Base-by-base conservation (phyloP, 2,797 vertebrate species). In the Pseudochaenichthys georgianus region DNA sequence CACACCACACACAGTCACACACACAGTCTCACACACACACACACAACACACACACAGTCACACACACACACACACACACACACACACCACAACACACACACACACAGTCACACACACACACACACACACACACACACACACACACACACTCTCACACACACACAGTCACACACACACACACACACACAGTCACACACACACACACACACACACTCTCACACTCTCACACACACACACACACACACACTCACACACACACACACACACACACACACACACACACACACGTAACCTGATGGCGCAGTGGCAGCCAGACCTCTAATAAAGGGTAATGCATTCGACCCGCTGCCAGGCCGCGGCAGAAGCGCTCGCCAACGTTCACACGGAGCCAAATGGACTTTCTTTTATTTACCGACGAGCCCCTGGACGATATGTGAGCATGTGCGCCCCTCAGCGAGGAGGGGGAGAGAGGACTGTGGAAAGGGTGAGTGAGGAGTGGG, bases 311-410 rank as follows among this genome's bases (percentile, higher is more conserved):
- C 93, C 93, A 94, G 92, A 88, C 23, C 50, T 88, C 87, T 93
- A 89, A 93, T 94, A 89, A 70, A 34, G 55, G 88, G 60, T 92
- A 93, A 94, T 93, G 86, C 78, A 85, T 92, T 73, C 90, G 88
- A 84, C 69, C 66, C 55, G 68, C 79, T 91, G 92, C 88, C 92
- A 93, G 84, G 78, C 76, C 72, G 21, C 21, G 28, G 28, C 13
- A 16, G 5, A 70, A 70, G 75, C 69, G 59, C 48, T 43, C 74
- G 91, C 90, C 90, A 88, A 82, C 78, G 75, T 38, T 38, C 34
- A 9, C 75, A 65, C 78, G 78, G 86, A 71, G 85, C 89, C 88
- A 93, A 92, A 88, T 80, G 83, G 81, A 85, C 78, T 41, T 38
- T 43, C 74, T 82, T 81, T 78, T 79, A 88, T 94, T 92, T 91